These are phyloP conservation scores for Ascaphus truei DNA, from an alignment of 2,113 vertebrate genomes.

Conservation along the genomic window DNA sequence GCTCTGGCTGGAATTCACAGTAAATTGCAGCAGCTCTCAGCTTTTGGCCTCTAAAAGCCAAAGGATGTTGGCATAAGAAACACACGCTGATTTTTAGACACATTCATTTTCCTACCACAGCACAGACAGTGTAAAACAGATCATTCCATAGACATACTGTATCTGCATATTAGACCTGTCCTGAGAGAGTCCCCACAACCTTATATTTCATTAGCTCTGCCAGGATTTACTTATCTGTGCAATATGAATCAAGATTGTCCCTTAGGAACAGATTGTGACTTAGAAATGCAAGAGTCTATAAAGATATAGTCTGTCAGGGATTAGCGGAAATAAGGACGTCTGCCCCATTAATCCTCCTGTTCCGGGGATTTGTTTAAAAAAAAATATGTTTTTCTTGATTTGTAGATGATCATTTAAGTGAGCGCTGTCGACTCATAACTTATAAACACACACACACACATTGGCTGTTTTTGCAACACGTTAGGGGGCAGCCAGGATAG, in stretches of 20 bases:
- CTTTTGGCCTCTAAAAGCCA: neutral
- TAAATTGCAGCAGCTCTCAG: neutral
- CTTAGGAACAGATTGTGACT: constrained; percentile 35
- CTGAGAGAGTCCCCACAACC: constrained; percentile 25
- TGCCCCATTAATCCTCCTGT: constrained; percentile 35
- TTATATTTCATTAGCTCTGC: constrained; percentile 36
- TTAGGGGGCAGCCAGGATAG: constrained; percentile 14
- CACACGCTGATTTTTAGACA: neutral
- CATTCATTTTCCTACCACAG: neutral
- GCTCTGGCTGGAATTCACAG: neutral
- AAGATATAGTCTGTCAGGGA: constrained; percentile 37
- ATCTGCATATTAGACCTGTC: constrained; percentile 36
- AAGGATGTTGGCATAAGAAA: neutral
- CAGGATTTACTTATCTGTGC: constrained; percentile 35
- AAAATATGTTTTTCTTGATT: constrained; percentile 37
- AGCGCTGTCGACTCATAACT: constrained; percentile 31
- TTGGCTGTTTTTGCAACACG: constrained; percentile 6
- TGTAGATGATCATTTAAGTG: constrained; percentile 37
- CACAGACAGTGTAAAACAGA: constrained; percentile 8
- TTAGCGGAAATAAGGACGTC: constrained; percentile 35
- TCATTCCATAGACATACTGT: constrained; percentile 12
- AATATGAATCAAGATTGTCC: constrained; percentile 36
- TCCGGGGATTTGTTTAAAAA: constrained; percentile 34
- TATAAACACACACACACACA: constrained; percentile 19
- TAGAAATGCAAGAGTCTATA: constrained; percentile 36